Conservation (phyloP, 2,113 vertebrate genomes). For the Pycnonotus jocosus region DNA sequence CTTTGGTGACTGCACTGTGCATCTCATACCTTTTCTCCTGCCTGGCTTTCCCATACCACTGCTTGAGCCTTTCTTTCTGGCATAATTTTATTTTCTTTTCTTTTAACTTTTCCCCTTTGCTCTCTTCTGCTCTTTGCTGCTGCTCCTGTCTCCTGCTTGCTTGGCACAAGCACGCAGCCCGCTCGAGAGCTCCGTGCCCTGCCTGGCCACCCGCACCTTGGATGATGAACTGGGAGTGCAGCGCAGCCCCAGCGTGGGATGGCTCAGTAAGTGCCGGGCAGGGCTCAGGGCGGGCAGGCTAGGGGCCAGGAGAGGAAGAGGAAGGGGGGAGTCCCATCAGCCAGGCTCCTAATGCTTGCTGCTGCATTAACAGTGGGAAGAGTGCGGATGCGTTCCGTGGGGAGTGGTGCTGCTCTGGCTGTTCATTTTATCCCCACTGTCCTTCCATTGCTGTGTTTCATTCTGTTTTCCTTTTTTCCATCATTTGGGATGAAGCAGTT, state of each 20-base stretch:
- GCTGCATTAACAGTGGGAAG: background rate
- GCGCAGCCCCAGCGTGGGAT: constrained; percentile 91
- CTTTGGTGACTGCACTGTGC: background rate
- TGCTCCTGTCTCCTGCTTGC: constrained; percentile 58
- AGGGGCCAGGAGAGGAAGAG: background rate
- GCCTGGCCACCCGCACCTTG: constrained; percentile 83
- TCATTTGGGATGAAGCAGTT: background rate
- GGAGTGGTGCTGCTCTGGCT: background rate
- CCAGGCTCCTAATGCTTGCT: background rate
- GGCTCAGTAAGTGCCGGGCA: constrained; percentile 92
- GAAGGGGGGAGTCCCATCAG: background rate
- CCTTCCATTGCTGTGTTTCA: background rate
- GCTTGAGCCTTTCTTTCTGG: constrained; percentile 53
- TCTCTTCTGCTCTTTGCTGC: constrained; percentile 62
- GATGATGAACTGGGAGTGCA: constrained; percentile 84
- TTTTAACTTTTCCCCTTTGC: constrained; percentile 62
- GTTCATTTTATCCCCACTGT: accelerated
- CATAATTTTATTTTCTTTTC: background rate
- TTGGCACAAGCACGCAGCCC: constrained; percentile 86
- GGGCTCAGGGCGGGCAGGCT: background rate
- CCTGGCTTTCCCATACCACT: constrained; percentile 39
- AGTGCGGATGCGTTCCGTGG: accelerated
- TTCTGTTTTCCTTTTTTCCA: background rate
- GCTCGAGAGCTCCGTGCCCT: constrained; percentile 90
- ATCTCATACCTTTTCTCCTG: background rate